These are phyloP conservation scores for Ophion obscuratus DNA, from an alignment of 2,888 invertebrate genomes.

Conservation along the genomic window DNA sequence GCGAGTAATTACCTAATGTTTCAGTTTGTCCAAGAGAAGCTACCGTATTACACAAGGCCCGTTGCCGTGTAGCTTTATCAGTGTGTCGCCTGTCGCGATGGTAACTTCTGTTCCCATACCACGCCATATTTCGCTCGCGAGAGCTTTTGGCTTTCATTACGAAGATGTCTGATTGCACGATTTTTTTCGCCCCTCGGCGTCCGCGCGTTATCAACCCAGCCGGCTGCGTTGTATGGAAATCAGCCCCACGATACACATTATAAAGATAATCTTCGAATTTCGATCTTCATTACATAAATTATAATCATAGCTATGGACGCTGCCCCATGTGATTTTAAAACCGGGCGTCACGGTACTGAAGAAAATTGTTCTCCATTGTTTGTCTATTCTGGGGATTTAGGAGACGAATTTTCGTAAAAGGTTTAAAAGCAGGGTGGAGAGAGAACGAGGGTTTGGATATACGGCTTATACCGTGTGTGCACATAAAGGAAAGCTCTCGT, in stretches of 20 bases:
- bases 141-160: constrained; percentile 48
- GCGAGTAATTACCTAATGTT: constrained; percentile 63
- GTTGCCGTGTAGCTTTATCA: constrained; percentile 36
- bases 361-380: too few relatives aligned
- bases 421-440: background rate
- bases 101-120: constrained; percentile 17
- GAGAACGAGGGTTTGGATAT: background rate
- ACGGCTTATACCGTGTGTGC: background rate
- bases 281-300: background rate
- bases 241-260: background rate
- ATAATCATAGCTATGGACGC: background rate
- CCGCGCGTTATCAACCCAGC: background rate
- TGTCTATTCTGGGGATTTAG: too few relatives aligned
- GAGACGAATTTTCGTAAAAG: too few relatives aligned
- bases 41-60: background rate
- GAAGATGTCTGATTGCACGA: constrained; percentile 27
- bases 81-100: constrained; percentile 25
- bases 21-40: constrained; percentile 29
- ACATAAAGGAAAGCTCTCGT: constrained; percentile 21
- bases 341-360: too few relatives aligned
- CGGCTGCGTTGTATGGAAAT: background rate
- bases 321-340: background rate
- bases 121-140: background rate
- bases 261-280: background rate
- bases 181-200: background rate